A percentile compares a stretch with the other conserved stretches of the same genome.
Evolutionary conservation across 2,113 vertebrate species (phyloP).

Genomic region (Petroica traversi): DNA sequence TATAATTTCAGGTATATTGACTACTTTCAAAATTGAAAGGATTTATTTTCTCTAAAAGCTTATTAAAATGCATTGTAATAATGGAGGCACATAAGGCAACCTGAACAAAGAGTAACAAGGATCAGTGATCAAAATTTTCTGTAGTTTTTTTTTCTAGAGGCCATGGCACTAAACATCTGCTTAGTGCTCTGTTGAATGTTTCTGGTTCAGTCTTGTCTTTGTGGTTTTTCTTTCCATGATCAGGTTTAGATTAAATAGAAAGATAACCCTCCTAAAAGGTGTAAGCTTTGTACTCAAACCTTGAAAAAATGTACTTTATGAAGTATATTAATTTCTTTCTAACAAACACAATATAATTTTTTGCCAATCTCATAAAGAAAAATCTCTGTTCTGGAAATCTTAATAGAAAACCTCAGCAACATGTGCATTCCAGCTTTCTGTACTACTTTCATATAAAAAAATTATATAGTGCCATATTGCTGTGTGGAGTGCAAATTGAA

Average conservation of each 20-base stretch:
- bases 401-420: neutral
- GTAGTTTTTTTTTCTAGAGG: neutral
- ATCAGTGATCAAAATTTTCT: neutral
- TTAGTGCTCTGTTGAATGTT: neutral
- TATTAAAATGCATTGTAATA: neutral
- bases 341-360: neutral
- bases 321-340: neutral
- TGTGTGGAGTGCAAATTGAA: neutral
- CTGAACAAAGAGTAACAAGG: neutral
- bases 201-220: neutral
- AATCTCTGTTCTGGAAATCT: neutral
- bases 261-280: neutral
- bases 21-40: neutral
- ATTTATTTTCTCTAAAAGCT: neutral
- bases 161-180: neutral
- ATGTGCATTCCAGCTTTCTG: neutral
- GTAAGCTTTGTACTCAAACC: neutral
- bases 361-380: neutral
- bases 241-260: neutral
- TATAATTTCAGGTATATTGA: neutral
- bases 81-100: neutral
- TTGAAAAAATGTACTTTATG: neutral
- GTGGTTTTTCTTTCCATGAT: neutral
- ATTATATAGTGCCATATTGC: neutral
- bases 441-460: neutral